Percentiles rank a stretch among this genome's conserved stretches.
Conservation (phyloP, 2,888 invertebrate genomes). For the Perizoma flavofasciatum region DNA sequence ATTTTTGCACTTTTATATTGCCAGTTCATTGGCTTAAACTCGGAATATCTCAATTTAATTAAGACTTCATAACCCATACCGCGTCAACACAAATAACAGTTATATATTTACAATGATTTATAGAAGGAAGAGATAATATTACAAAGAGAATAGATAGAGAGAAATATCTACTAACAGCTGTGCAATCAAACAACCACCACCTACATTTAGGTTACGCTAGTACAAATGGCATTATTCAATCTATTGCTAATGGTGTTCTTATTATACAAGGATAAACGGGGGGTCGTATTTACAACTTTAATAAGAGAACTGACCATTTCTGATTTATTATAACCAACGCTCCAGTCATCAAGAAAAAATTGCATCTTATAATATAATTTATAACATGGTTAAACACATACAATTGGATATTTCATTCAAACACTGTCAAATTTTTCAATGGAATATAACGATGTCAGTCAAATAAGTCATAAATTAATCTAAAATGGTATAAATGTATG, state of each 20-base stretch:
- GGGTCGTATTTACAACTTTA: slow-evolving; percentile 38
- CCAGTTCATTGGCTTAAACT: slow-evolving; percentile 80
- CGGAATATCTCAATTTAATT: slow-evolving; percentile 82
- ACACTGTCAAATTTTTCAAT: slow-evolving; percentile 6
- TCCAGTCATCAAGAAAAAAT: slow-evolving; percentile 16
- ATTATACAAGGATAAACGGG: slow-evolving; percentile 30
- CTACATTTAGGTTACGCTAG: slow-evolving; percentile 34
- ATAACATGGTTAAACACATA: neutral
- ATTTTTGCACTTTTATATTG: slow-evolving; percentile 82
- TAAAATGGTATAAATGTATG: slow-evolving; percentile 4
- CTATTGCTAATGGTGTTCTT: slow-evolving; percentile 36
- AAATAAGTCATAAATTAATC: slow-evolving; percentile 5
- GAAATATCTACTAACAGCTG: slow-evolving; percentile 49
- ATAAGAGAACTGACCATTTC: slow-evolving; percentile 28
- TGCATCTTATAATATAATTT: no score
- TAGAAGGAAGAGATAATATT: slow-evolving; percentile 70
- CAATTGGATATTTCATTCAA: slow-evolving; percentile 2
- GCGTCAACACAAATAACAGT: slow-evolving; percentile 63
- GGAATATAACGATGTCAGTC: neutral
- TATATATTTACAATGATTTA: slow-evolving; percentile 71
- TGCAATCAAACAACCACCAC: slow-evolving; percentile 50
- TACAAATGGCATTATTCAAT: slow-evolving; percentile 37
- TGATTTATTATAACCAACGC: slow-evolving; percentile 22
- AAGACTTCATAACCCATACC: slow-evolving; percentile 77
- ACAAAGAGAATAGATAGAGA: slow-evolving; percentile 62